Base-by-base conservation (phyloP, 2,113 vertebrate species). In the Malurus elegans region DNA sequence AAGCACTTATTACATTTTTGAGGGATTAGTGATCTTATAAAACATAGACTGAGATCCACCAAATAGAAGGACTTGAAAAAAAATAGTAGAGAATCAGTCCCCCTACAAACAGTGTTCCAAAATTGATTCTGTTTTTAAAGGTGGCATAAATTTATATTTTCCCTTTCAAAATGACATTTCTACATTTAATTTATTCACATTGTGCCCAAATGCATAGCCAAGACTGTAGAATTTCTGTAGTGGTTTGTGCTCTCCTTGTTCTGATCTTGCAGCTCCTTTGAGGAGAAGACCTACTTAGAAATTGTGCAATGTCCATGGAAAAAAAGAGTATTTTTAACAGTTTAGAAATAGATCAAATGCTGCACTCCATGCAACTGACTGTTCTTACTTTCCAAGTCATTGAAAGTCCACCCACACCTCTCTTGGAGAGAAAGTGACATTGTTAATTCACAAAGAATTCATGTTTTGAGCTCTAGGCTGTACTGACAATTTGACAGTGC, bases 271-370 rank as follows among this genome's bases (percentile, higher is more conserved):
- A 83, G 72, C 25, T 92, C 79, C 60, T 91, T 70, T 91, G 76
- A 88, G 88, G 60, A 78, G 88, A 90, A 95, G 67, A 48, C 67
- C 62, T 75, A 69, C 65, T 93, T 95, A 82, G 25, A 88, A 88
- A 72, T 8, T 51, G 44, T 48, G 54, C 54, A 90, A 79, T 71
- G 65, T 29, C 34, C 13, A 8, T 51, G 44, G 60, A 95, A 88
- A 91, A 88, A 85, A 83, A 38, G 29, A 54, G 17, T 86, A 86
- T 92, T 95, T 95, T 93, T 83, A 93, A 91, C 54, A 31, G 56
- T 86, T 95, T 88, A 91, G 84, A 96, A 94, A 93, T 86, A 95
- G 92, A 92, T 67, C 57, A 92, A 92, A 95, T 78, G 64, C 79
- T 88, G 56, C n/a, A 24, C 83, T 66, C 45, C 38, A 54, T 83